Conservation (phyloP, 2,888 invertebrate genomes). For the Pyrgus malvae region DNA sequence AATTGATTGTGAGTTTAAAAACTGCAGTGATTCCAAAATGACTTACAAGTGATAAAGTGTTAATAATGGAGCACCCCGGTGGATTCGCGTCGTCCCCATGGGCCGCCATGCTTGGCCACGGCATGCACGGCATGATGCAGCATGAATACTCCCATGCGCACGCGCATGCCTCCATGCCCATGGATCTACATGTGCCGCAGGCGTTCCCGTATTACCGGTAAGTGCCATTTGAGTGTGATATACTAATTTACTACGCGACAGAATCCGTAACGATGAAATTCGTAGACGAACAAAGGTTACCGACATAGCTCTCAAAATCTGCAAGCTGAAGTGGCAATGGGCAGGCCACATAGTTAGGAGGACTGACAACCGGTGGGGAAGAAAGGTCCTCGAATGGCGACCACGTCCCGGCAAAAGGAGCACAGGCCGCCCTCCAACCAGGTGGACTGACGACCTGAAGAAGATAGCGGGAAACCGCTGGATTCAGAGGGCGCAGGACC, state of each 20-base stretch:
- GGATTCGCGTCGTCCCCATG: constrained; percentile 89
- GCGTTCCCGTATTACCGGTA: constrained; percentile 96
- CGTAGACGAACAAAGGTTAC: too few species aligned
- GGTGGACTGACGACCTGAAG: too few species aligned
- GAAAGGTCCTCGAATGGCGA: too few species aligned
- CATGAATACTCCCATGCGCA: constrained; percentile 83
- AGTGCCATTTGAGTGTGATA: constrained; percentile 63
- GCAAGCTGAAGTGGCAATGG: too few species aligned
- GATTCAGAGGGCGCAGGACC: too few species aligned
- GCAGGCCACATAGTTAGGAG: too few species aligned
- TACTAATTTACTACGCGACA: not conserved
- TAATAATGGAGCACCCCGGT: constrained; percentile 88
- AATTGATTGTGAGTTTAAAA: constrained; percentile 3
- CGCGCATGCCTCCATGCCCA: constrained; percentile 87
- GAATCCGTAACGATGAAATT: too few species aligned
- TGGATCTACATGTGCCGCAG: constrained; percentile 96
- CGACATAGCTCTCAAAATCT: too few species aligned
- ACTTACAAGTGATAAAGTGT: constrained; percentile 21
- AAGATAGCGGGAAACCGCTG: too few species aligned
- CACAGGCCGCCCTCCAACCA: too few species aligned
- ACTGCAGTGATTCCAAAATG: constrained; percentile 11
- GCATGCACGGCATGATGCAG: constrained; percentile 84
- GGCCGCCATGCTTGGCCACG: constrained; percentile 88
- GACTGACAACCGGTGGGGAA: too few species aligned
- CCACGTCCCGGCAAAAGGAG: too few species aligned